Percentiles rank a stretch among this genome's conserved stretches.
Evolutionary conservation across 2,113 vertebrate species (phyloP).

Genomic region (Loxodonta africana): DNA sequence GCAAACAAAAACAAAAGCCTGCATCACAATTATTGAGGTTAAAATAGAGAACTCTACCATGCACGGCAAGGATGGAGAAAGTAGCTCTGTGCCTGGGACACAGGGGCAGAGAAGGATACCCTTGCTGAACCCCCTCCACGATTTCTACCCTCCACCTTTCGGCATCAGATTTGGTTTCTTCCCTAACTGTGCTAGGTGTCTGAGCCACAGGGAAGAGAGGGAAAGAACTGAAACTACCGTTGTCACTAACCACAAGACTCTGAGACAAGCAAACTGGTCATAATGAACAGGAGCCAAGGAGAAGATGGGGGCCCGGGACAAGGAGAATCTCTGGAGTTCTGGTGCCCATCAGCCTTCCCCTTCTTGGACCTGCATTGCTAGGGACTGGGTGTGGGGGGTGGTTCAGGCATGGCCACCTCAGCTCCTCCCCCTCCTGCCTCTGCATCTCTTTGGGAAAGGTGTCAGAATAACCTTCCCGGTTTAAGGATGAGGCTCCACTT

Average conservation of each 20-base stretch:
- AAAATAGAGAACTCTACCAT: background rate
- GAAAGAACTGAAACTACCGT: background rate
- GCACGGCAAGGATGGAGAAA: background rate
- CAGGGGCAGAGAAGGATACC: background rate
- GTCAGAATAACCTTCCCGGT: background rate
- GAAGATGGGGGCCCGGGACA: background rate
- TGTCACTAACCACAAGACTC: background rate
- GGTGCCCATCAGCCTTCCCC: background rate
- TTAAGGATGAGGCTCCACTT: slow-evolving; percentile 4
- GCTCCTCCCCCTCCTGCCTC: background rate
- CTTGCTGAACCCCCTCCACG: too few relatives aligned
- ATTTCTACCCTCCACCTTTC: background rate
- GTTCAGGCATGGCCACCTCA: background rate
- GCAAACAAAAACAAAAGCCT: background rate
- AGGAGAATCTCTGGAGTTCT: background rate
- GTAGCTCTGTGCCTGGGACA: background rate
- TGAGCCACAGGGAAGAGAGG: background rate
- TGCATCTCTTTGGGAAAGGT: background rate
- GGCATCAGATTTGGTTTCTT: background rate
- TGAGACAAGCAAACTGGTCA: background rate
- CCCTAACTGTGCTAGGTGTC: background rate
- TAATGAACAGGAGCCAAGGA: background rate
- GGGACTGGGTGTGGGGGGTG: background rate
- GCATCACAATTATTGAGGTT: background rate
- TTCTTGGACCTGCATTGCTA: background rate